Percentiles rank a stretch among this genome's conserved stretches.
phyloP scores from a whole-genome alignment of 1,140 invertebrate genomes.

The Hylaeus anthracinus region DNA sequence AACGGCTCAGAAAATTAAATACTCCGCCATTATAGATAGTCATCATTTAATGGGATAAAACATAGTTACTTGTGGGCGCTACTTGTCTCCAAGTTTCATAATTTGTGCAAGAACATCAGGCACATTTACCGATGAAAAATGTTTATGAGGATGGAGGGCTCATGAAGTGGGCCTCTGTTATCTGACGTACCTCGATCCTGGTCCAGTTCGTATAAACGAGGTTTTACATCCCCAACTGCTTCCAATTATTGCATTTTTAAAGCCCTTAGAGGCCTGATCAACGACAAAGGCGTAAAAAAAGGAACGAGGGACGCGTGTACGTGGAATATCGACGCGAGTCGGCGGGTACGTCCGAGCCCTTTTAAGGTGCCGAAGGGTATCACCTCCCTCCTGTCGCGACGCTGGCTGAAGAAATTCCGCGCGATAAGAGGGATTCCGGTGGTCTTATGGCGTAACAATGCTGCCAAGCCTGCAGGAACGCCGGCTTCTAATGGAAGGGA shows the following conservation, averaged over 20 bases:
- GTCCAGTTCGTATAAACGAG: too few relatives aligned
- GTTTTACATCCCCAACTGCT: too few relatives aligned
- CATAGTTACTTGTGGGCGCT: too few relatives aligned
- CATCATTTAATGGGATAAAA: too few relatives aligned
- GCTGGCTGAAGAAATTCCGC: constrained; percentile 43
- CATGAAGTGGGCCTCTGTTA: too few relatives aligned
- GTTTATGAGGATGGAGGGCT: too few relatives aligned
- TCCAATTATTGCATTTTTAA: too few relatives aligned
- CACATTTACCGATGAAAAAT: too few relatives aligned
- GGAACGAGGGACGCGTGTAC: constrained; percentile 18
- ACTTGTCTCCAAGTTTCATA: too few relatives aligned
- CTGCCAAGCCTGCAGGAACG: constrained; percentile 46
- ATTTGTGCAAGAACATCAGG: too few relatives aligned
- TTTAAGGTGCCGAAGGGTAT: constrained; percentile 63
- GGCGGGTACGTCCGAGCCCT: constrained; percentile 37
- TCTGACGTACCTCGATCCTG: too few relatives aligned
- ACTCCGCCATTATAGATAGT: neutral
- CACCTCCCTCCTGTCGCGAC: constrained; percentile 35
- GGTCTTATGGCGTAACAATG: constrained; percentile 67
- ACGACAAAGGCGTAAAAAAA: neutral
- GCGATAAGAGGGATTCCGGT: constrained; percentile 51
- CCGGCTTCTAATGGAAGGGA: constrained; percentile 62
- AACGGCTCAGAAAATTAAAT: neutral
- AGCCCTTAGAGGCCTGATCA: too few relatives aligned
- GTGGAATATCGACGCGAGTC: constrained; percentile 30